These are phyloP conservation scores for Kryptopterus vitreolus DNA, from an alignment of 2,797 vertebrate genomes.

Conservation along the genomic window DNA sequence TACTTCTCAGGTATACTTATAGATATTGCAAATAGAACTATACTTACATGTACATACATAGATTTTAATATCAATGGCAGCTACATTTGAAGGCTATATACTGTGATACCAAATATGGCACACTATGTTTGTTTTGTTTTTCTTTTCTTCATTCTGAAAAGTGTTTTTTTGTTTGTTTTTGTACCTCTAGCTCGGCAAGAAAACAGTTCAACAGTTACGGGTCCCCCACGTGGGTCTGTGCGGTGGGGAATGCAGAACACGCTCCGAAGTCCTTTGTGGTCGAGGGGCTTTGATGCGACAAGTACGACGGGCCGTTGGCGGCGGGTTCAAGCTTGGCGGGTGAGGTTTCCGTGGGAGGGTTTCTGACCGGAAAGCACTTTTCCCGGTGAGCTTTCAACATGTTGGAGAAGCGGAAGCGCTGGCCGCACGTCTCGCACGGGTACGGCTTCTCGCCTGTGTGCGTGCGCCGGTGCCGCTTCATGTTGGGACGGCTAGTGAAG, in stretches of 20 bases:
- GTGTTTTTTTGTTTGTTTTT: neutral
- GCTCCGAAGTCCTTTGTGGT: slow-evolving; percentile 26
- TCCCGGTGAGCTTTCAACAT: slow-evolving; percentile 96
- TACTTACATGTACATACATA: slow-evolving; percentile 15
- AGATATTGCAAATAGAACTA: slow-evolving; percentile 32
- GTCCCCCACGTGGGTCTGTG: slow-evolving; percentile 82
- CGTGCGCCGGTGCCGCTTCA: slow-evolving; percentile 95
- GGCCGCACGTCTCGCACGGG: slow-evolving; percentile 89
- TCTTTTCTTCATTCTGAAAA: neutral
- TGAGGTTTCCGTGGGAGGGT: slow-evolving; percentile 70
- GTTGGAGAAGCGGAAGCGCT: slow-evolving; percentile 96
- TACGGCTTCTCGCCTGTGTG: slow-evolving; percentile 96
- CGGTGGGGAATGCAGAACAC: slow-evolving; percentile 78
- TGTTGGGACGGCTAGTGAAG: slow-evolving; percentile 97
- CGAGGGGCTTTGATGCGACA: slow-evolving; percentile 45
- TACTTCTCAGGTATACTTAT: slow-evolving; percentile 14
- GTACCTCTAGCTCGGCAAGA: slow-evolving; percentile 17
- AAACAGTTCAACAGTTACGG: slow-evolving; percentile 63
- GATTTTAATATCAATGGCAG: slow-evolving; percentile 9
- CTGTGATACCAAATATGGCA: slow-evolving; percentile 34
- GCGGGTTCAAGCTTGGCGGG: slow-evolving; percentile 58
- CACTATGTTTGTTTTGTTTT: neutral
- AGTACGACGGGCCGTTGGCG: slow-evolving; percentile 36
- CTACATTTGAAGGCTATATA: slow-evolving; percentile 22
- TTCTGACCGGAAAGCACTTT: slow-evolving; percentile 89